Conservation (phyloP, 2,888 invertebrate species). For the Sphecodes monilicornis region DNA sequence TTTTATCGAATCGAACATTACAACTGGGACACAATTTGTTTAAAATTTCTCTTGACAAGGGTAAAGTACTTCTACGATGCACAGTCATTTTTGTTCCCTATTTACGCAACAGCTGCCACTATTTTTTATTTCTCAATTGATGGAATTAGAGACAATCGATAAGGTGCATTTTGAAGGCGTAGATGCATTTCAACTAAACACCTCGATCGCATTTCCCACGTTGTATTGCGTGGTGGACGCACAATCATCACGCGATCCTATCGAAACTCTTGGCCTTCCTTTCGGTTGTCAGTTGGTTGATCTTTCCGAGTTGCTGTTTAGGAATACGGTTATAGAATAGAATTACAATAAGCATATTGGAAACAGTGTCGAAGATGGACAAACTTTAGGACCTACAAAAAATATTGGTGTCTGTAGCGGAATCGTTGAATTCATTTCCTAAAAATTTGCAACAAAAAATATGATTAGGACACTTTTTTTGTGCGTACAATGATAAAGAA, state of each 20-base stretch:
- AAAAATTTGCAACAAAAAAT: neutral
- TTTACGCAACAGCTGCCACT: neutral
- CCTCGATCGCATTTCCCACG: slow-evolving; percentile 51
- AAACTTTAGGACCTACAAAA: neutral
- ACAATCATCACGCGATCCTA: slow-evolving; percentile 50
- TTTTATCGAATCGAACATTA: neutral
- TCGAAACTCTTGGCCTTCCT: slow-evolving; percentile 54
- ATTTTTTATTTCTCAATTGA: neutral
- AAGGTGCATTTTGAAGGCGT: slow-evolving; percentile 27
- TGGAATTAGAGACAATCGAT: neutral
- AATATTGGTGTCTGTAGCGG: neutral
- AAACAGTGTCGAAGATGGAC: neutral
- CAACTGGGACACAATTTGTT: neutral
- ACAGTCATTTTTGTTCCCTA: neutral
- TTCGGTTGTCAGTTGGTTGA: slow-evolving; percentile 35
- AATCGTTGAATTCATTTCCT: neutral
- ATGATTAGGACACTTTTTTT: neutral
- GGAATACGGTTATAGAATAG: too few species aligned
- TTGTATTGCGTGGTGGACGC: slow-evolving; percentile 26
- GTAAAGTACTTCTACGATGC: neutral
- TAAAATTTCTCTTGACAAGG: neutral
- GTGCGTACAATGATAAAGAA: neutral
- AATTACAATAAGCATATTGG: too few species aligned
- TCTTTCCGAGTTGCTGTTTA: neutral
- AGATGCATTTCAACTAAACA: slow-evolving; percentile 35